Base-by-base conservation (phyloP, 2,797 vertebrate genomes). In the Orientallactaga sibirica region DNA sequence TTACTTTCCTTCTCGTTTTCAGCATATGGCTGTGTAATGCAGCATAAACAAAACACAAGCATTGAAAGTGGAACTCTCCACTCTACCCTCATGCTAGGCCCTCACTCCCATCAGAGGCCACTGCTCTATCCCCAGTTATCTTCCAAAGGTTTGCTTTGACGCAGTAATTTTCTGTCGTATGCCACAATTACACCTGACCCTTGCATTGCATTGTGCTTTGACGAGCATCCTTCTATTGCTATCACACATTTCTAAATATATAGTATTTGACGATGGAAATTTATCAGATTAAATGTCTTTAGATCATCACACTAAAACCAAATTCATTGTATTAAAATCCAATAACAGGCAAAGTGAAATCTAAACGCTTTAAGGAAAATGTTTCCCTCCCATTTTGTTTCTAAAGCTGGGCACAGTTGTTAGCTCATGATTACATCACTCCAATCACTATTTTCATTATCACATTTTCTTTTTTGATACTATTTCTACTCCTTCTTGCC, bases 141-240 rank as follows among this genome's bases (percentile, higher is more conserved):
- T 95, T 43, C 12, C 18, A 9, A 55, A 18, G 7, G 0, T 22
- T 64, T 58, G 55, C 12, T 14, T 68, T 48, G 48, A 25, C 7
- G 22, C n/a, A 19, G 12, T 16, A 18, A 2, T 3, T 1, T 22
- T 18, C 20, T 66, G 1, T 66, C 66, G 4, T 43, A 20, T 1
- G 33, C 37, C 16, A 55, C 24, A 12, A 2, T 27, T 78, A 22
- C 9, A 2, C 2, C 8, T 7, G 2, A 25, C 20, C 18, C 33
- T 66, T 83, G 9, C 24, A 75, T 2, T 90, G 29, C 18, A 61
- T 48, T 10, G 48, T 76, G 11, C 14, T 82, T 81, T 5, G 9
- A 19, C 29, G 66, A 29, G 7, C 3, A 71, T 64, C 3, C 27
- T 68, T 3, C 22, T 61, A 14, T 1, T 85, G 7, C 41, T 73